Evolutionary conservation across 2,113 vertebrate species (phyloP), one percentile per base, ranked within the genome.

Genomic region (Pterocles orientalis): DNA sequence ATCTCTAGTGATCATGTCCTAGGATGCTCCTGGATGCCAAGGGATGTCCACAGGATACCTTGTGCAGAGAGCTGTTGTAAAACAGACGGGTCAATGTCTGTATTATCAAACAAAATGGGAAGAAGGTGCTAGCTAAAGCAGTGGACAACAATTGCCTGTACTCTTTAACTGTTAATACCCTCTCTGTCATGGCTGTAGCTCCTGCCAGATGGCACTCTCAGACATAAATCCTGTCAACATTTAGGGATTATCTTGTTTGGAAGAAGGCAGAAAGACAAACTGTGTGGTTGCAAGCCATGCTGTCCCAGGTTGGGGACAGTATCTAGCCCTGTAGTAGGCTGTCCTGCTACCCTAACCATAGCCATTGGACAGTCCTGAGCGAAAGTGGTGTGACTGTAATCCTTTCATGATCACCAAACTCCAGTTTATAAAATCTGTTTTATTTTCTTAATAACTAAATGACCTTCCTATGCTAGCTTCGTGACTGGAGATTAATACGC

Each of bases 401-500:
- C 56, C 36, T 71, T 90, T 75, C 69, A 80, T 71, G 94, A 91
- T 56, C 86, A 92, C 66, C 33, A 92, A 89, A 78, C 26, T 75
- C 73, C 50, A 90, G 84, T 97, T 96, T 95, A 93, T 95, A 96
- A 96, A 97, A 92, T 39, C 73, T 85, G 60, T 79, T 96, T 97
- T 96, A 96, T 97, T 97, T 95, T 96, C 85, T 80, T 92, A 87
- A 92, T 93, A 88, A 91, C 91, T 91, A 97, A 97, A 96, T 95
- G 93, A 96, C 88, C 95, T 96, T 94, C 96, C 96, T 89, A 80
- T 93, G 71, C 79, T 96, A 96, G 94, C 92, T 97, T 87, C 93
- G 92, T 97, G 87, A 91, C 82, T 97, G 69, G 70, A 97, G 95
- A 97, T 96, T 97, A 97, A 97, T 93, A 97, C 53, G 14, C 70